Evolutionary conservation across 2,797 vertebrate species (phyloP).

Genomic region (Spizella passerina): DNA sequence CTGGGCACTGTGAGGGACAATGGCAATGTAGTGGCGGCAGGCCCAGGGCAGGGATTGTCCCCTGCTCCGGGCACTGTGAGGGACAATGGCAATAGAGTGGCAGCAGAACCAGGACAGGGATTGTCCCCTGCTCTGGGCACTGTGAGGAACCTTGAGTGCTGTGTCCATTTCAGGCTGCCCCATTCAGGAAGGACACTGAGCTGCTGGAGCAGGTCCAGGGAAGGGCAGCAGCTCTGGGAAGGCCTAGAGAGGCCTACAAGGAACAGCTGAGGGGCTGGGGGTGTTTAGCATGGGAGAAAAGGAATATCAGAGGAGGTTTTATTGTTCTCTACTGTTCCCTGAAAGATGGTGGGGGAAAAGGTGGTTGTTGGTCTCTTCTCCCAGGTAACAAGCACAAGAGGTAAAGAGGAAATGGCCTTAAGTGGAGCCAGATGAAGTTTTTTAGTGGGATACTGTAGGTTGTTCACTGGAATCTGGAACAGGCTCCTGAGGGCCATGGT

Average conservation of each 20-base stretch:
- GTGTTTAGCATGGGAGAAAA: background rate
- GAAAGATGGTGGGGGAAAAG: background rate
- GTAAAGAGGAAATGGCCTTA: background rate
- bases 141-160: background rate
- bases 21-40: background rate
- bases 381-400: background rate
- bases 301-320: background rate
- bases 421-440: background rate
- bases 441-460: no score
- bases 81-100: background rate
- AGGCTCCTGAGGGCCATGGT: background rate
- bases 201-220: background rate
- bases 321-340: background rate
- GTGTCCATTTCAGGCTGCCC: no score
- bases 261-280: fast-evolving
- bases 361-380: background rate
- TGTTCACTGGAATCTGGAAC: background rate
- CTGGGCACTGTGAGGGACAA: no score
- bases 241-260: background rate
- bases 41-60: no score
- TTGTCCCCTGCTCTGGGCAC: no score
- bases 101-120: background rate
- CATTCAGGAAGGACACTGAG: no score
- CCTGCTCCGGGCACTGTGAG: no score
- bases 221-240: no score